These are phyloP conservation scores for Poeciliopsis occidentalis DNA, from an alignment of 2,113 vertebrate genomes.

Conservation along the genomic window DNA sequence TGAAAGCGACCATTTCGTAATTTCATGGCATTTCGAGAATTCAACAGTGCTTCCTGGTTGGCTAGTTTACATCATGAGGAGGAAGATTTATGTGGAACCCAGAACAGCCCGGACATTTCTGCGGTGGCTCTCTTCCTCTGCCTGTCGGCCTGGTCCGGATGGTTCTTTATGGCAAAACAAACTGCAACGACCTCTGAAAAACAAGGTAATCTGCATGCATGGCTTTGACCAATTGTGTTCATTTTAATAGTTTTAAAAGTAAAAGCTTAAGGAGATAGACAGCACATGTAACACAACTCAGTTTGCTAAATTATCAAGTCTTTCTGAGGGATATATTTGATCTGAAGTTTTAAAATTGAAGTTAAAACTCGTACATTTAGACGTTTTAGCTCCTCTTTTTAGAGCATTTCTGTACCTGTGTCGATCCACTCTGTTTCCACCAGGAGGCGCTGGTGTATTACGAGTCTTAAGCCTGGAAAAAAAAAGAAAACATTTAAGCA, in stretches of 20 bases:
- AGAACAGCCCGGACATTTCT: not conserved
- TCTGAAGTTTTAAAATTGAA: not conserved
- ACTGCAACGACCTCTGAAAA: not conserved
- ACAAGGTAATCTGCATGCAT: constrained; percentile 28
- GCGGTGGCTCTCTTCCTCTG: not conserved
- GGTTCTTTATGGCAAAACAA: not conserved
- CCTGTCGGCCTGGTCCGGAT: not conserved
- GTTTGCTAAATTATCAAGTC: not conserved
- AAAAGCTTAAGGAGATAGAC: not conserved
- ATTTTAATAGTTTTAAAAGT: too few relatives aligned
- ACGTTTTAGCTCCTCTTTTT: not conserved
- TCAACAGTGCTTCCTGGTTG: not conserved
- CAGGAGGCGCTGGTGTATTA: constrained; percentile 23
- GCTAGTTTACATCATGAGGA: not conserved
- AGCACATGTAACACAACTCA: not conserved
- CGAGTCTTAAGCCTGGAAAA: not conserved
- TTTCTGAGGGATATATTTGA: not conserved
- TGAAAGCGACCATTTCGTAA: not conserved
- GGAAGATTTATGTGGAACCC: not conserved
- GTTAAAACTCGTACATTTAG: not conserved
- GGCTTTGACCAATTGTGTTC: too few relatives aligned
- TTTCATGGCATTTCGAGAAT: fast-evolving
- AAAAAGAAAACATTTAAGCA: not conserved
- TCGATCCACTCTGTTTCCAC: constrained; percentile 14
- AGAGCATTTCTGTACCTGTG: not conserved